Evolutionary conservation across 2,113 vertebrate species (phyloP), one percentile per base, ranked within the genome.

Genomic region (Leptosomus discolor): DNA sequence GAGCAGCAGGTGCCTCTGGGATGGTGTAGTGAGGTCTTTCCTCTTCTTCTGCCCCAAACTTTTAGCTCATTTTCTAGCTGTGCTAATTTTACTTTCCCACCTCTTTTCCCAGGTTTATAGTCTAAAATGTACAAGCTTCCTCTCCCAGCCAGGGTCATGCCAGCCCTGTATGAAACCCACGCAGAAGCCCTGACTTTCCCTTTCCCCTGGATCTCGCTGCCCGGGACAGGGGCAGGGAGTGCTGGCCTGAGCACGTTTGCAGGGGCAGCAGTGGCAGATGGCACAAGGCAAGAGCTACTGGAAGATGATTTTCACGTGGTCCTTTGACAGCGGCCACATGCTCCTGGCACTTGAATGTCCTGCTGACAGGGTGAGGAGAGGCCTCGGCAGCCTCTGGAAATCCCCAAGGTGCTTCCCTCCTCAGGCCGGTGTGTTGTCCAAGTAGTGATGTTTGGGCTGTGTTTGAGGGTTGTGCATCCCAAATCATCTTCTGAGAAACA

Each of bases 381-480:
- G 34, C 21, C 16, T 15, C 3, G 6, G 26, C 51, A 18, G 41
- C 8, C 20, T 10, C 17, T 4, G 3, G 15, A 17, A 14, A 11
- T 4, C 17, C 32, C 23, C 1, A 0, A 10, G 1, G n/a, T 0
- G 6, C 50, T 46, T 29, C 3, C 5, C 5, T 19, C 15, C 23
- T 27, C 32, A 6, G 30, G 10, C 27, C 4, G 0, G 18, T 24
- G 32, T 5, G 0, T 6, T 11, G 39, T 19, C 53, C 27, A 1
- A 5, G 36, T 18, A 12, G 67, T 27, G 39, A 41, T 27, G 7
- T 0, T 37, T 36, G 15, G 8, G 12, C 13, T 4, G 1, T 6
- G 2, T 9, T 53, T 29, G 30, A 65, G 67, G 37, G 6, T 1
- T 6, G 8, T 26, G 22, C n/a, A 17, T 15, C n/a, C 27, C 8